Conservation (phyloP, 2,113 vertebrate genomes). For the Misgurnus anguillicaudatus region DNA sequence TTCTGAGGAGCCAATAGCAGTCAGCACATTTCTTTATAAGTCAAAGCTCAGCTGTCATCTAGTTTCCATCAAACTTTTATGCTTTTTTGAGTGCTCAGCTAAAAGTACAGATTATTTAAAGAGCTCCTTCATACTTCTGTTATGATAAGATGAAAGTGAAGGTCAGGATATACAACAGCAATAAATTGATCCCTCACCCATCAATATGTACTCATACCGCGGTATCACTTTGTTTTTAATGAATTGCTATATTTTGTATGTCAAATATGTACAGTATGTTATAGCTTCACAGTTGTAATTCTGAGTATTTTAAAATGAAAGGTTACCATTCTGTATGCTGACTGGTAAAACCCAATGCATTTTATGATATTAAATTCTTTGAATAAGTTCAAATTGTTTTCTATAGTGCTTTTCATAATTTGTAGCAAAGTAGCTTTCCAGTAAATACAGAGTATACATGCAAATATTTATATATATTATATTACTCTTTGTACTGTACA, state of each 20-base stretch:
- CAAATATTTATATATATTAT: too few species aligned
- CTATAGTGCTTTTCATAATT: too few species aligned
- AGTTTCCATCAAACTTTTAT: slow-evolving; percentile 17
- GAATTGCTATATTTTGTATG: background rate
- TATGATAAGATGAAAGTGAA: background rate
- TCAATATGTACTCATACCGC: background rate
- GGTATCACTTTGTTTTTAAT: background rate
- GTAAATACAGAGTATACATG: too few species aligned
- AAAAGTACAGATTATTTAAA: background rate
- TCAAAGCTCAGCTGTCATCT: slow-evolving; percentile 49
- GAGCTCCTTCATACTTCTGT: background rate
- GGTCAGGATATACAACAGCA: background rate
- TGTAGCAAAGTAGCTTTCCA: too few species aligned
- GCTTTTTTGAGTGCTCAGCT: background rate
- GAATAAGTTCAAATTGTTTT: too few species aligned
- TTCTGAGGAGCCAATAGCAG: background rate
- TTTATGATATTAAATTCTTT: too few species aligned
- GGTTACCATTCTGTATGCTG: too few species aligned
- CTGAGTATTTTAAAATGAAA: too few species aligned
- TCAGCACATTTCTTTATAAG: slow-evolving; percentile 16
- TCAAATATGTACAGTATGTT: too few species aligned
- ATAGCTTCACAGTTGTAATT: too few species aligned
- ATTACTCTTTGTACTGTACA: too few species aligned
- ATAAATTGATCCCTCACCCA: background rate
- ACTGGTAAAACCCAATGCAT: too few species aligned